Base-by-base conservation (phyloP, 2,888 invertebrate species). In the Arrhopalites spinosus region DNA sequence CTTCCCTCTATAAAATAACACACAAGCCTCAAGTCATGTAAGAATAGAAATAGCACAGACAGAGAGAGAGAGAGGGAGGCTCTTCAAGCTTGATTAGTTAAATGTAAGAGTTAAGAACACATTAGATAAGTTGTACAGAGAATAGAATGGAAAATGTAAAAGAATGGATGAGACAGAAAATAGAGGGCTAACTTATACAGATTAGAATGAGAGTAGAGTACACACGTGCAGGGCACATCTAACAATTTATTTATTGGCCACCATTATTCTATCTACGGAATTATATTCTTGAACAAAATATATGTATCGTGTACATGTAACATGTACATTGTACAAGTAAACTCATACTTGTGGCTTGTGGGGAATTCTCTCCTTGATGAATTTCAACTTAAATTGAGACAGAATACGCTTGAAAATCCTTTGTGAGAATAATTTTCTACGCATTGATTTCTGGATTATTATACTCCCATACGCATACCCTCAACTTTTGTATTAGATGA, bases 81-180 rank as follows among this genome's bases (percentile, higher is more conserved):
- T 63, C 47, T 47, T 66, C 67, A 66, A 23, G 47, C 53, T 64
- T 71, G 75, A 53, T 68, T 73, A 69, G 47, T 50, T 47, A 68
- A 68, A 29, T 68, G 36, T 36, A 36, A 36, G 36, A 36, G 36
- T 36, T 36, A 36, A 3, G 3, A 36, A 36, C 36, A 36, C 36
- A 36, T 36, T 36, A 36, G 36, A 11, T 36, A 7, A 36, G 36
- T 36, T 3, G 36, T 36, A 11, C 11, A 63, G 30, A 30, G 17
- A n/a, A n/a, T 25, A 29, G 29, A 30, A 17, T 27, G 27, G 63
- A 53, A 15, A 53, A 36, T 36, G 36, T 7, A 36, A 11, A 36
- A 11, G 11, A 11, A 36, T 36, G 11, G 36, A 36, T 7, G 36
- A 11, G 36, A 36, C 3, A 36, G 3, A 7, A 36, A 36, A 36